Conservation (phyloP, 2,113 vertebrate genomes). For the Aleadryas rufinucha region DNA sequence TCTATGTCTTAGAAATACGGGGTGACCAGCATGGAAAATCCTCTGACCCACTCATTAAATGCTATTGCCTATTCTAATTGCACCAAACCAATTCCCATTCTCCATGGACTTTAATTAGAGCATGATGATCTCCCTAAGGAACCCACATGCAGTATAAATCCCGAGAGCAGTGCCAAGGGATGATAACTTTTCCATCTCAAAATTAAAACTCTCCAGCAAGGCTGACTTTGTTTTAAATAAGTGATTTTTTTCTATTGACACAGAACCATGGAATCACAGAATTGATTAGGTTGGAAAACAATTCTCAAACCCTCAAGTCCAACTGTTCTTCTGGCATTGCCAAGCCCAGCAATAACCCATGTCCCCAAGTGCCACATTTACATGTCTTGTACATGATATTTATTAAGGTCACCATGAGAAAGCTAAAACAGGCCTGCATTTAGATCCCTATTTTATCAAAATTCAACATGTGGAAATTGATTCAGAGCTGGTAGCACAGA, state of each 20-base stretch:
- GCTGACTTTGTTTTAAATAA: neutral
- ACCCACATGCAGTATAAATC: neutral
- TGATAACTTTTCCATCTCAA: neutral
- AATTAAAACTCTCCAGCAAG: neutral
- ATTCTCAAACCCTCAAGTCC: neutral
- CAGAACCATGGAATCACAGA: neutral
- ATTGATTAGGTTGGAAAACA: neutral
- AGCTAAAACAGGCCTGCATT: neutral
- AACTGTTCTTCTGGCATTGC: neutral
- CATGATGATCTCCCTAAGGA: neutral
- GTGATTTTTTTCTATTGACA: neutral
- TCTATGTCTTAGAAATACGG: neutral
- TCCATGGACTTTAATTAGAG: neutral
- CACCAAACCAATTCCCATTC: neutral
- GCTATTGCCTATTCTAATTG: neutral
- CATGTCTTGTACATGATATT: neutral
- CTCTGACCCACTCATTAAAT: neutral
- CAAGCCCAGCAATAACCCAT: neutral
- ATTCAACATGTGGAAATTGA: neutral
- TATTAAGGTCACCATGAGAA: neutral
- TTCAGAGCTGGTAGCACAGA: neutral
- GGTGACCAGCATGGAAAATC: neutral
- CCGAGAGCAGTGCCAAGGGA: neutral
- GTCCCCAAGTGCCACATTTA: neutral
- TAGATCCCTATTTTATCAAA: neutral